Base-by-base conservation (phyloP, 1,140 invertebrate genomes). In the Micrasema minimum region DNA sequence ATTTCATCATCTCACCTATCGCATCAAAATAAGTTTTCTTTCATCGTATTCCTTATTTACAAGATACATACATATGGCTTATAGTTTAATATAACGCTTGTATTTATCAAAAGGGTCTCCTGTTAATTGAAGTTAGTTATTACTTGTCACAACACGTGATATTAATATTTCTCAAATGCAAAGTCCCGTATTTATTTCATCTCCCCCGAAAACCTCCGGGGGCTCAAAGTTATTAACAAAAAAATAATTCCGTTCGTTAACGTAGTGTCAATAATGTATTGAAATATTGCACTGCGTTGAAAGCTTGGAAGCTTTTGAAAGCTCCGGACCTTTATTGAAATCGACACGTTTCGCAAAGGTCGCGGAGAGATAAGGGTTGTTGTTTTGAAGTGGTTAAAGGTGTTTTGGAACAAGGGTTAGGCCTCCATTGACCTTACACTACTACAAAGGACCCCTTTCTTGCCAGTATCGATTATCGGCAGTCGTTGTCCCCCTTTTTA, bases 311-410 rank as follows among this genome's bases (percentile, higher is more conserved):
- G 14, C 12, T 12, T 41, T 22, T 2, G 37, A 18, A 41, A 18
- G 37, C 16, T 35, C 14, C 55, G 37, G 18, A 59, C 55, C 55
- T 59, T 59, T 59, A 59, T 59, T 59, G 55, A 59, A 59, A 41
- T 38, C 35, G 55, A 59, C 55, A 41, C 55, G 55, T 41, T 59
- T 16, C 18, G 16, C 22, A 59, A 59, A 59, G 55, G 55, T 43
- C 55, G 37, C 18, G 35, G 18, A 38, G 18, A 59, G 55, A 59
- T 38, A 59, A 59, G 55, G 55, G 55, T 59, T 59, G 55, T 59
- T 59, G 55, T 59, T 59, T 38, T 38, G 55, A 41, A 59, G 55
- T 59, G 55, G 55, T 59, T 59, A 59, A 16, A 59, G 55, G 55
- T 59, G 55, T 59, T 59, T 59, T 38, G 55, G 37, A 59, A 59